Base-by-base conservation (phyloP, 2,113 vertebrate genomes). In the Rhineura floridana region DNA sequence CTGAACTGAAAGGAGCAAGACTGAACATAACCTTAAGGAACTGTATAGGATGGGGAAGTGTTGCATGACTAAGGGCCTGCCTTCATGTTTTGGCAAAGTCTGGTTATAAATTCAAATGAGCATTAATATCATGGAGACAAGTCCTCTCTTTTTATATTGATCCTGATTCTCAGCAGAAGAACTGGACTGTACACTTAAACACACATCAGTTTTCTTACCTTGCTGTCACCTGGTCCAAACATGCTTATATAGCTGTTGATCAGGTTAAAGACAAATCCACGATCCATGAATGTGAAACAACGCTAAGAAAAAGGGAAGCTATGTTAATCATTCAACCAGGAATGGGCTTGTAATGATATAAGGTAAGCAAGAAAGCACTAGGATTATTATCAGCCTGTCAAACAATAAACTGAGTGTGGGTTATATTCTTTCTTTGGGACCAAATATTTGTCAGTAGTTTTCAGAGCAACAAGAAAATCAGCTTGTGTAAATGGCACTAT, bases 221-320 rank as follows among this genome's bases (percentile, higher is more conserved):
- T 99, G 96, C 96, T 95, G 77, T 99, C 98, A 25, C 97, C 97
- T 2, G 97, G 95, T 77, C 98, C 97, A 94, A 99, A 98, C 97
- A 98, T 99, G 94, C 98, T 98, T 87, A 98, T 96, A 48, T 99
- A 99, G 92, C 96, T 98, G 95, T 98, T 99, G 72, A 99, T 97
- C 90, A 98, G 95, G 93, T 97, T 99, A 95, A 99, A 99, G 89
- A 98, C 97, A 95, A 98, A 98, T 85, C 99, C 99, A 96, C 99
- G 95, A 94, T 99, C 98, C 98, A 99, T 98, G 91, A 99, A 97
- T 0, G 98, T 99, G 86, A 99, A 98, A 91, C 98, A 99, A 62
- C 98, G 98, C 99, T 99, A 84, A 63, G 75, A 88, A 23, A 92
- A 12, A 80, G 90, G 39, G 81, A 86, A 50, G 77, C 0, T 84